Base-by-base conservation (phyloP, 2,888 invertebrate species). In the Macaria notata region DNA sequence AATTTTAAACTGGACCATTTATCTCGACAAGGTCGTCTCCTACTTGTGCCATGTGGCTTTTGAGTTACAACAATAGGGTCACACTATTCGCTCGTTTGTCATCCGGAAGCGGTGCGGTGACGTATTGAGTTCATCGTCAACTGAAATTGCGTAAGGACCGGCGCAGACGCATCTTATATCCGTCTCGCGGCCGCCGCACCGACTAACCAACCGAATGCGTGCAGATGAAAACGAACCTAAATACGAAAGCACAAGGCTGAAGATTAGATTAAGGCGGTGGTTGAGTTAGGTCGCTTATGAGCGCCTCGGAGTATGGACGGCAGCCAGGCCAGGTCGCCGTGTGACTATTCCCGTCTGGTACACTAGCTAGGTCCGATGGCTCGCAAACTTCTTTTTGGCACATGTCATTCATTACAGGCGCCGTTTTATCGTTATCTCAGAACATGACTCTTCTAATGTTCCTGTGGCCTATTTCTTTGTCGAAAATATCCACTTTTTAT, bases 311-410 rank as follows among this genome's bases (percentile, higher is more conserved):
- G 75, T 73, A 88, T 91, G 90, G 90, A 87, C 86, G 81, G 71
- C 73, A 76, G 90, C 90, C 90, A 90, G 87, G 90, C 89, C 90
- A 85, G 90, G 89, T 71, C 76, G 77, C 75, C 84, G 81, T 83
- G 86, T 74, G 88, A 88, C 90, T 91, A 91, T 91, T 91, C 90
- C 90, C 89, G 90, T 88, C 90, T 87, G 80, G 81, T 82, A 75
- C 73, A 74, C 83, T 79, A 81, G 78, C 77, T 76, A 78, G 81
- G 80, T 81, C 83, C 79, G 77, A 83, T 81, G 76, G 79, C 75
- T 78, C 72, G 75, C 78, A 70, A 78, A 78, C 76, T 75, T 79
- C 76, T 77, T 78, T 80, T 79, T 78, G 79, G 80, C 85, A 77
- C 77, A 69, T 83, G 79, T 79, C 84, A 81, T 80, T 83, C 77